Conservation (phyloP, 2,113 vertebrate genomes). For the Uria aalge region DNA sequence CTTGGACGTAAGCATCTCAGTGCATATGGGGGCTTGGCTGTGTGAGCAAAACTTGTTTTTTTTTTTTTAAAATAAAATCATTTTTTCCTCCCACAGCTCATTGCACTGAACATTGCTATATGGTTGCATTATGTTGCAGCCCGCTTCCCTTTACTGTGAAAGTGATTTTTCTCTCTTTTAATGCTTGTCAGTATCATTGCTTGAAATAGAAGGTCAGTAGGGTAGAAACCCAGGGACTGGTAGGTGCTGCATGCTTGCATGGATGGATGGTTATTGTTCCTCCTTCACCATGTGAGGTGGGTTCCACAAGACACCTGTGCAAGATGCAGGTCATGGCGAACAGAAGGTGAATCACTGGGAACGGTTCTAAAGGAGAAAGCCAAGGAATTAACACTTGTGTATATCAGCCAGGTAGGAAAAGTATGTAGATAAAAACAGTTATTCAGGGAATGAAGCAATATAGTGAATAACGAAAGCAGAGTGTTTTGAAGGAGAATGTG, state of each 20-base stretch:
- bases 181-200: background rate
- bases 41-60: background rate
- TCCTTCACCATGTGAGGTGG: background rate
- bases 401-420: background rate
- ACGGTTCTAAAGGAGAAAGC: background rate
- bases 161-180: background rate
- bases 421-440: background rate
- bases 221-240: background rate
- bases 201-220: background rate
- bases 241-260: background rate
- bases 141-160: background rate
- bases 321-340: background rate
- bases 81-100: background rate
- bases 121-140: background rate
- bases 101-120: background rate
- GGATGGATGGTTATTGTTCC: background rate
- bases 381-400: accelerated
- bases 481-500: background rate
- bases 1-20: background rate
- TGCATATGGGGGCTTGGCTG: background rate
- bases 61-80: background rate
- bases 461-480: background rate
- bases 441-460: background rate
- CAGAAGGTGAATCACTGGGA: background rate
- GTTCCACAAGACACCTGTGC: background rate